Percentiles rank a stretch among this genome's conserved stretches.
phyloP scores from a whole-genome alignment of 2,797 vertebrate species.

The Macropodus opercularis region DNA sequence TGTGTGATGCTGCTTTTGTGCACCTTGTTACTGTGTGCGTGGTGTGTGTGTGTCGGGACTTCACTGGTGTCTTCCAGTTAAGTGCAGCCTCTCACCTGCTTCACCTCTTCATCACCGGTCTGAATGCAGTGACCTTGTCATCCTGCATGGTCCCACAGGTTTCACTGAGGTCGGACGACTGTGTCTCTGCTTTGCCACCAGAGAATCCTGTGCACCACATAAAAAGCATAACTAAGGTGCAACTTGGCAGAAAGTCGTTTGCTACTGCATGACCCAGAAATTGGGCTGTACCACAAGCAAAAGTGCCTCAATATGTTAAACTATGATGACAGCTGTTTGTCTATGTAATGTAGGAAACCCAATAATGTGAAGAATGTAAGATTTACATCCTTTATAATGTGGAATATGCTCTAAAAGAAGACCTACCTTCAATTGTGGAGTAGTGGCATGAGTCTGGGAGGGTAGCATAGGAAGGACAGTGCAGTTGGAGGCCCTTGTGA shows the following conservation, averaged over 20 bases:
- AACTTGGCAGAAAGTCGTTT: constrained; percentile 5
- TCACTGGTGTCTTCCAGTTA: constrained; percentile 46
- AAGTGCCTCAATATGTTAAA: not conserved
- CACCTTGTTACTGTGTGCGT: not conserved
- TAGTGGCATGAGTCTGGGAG: constrained; percentile 87
- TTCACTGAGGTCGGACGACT: constrained; percentile 79
- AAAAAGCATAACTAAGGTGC: constrained; percentile 34
- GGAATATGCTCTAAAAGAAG: not conserved
- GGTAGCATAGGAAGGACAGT: constrained; percentile 84
- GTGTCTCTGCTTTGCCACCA: constrained; percentile 77
- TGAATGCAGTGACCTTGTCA: constrained; percentile 88
- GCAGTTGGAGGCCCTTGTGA: constrained; percentile 85
- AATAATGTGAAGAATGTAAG: not conserved
- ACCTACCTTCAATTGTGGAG: constrained; percentile 87
- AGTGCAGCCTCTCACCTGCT: constrained; percentile 80
- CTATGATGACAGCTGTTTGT: not conserved
- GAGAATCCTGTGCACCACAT: constrained; percentile 79
- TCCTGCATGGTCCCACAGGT: constrained; percentile 79
- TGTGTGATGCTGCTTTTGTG: not conserved
- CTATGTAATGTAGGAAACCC: not conserved
- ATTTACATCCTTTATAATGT: not conserved
- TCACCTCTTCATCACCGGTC: constrained; percentile 91
- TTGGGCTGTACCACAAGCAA: not conserved
- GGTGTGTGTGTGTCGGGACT: constrained; percentile 15
- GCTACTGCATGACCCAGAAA: not conserved